Evolutionary conservation across 2,113 vertebrate genomes (phyloP).

Genomic region (Jacana jacana): DNA sequence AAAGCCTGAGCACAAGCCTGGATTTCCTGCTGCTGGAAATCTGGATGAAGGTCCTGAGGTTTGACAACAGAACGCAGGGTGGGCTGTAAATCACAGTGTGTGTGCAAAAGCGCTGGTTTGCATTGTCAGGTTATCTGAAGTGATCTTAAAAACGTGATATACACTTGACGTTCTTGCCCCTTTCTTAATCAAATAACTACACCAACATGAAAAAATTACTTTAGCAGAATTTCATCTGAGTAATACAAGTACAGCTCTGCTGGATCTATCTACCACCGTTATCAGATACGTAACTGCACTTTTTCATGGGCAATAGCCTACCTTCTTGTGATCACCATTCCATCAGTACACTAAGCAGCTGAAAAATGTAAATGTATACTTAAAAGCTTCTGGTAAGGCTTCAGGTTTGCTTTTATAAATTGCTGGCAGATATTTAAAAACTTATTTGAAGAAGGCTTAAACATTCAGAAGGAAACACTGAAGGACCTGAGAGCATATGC

Average conservation of each 20-base stretch:
- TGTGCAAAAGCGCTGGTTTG: background rate
- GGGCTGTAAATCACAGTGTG: background rate
- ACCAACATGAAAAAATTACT: background rate
- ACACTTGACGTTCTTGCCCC: background rate
- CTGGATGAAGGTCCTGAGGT: background rate
- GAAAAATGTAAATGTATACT: background rate
- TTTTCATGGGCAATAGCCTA: background rate
- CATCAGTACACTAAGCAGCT: background rate
- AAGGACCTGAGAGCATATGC: slow-evolving; percentile 83
- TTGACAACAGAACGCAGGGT: background rate
- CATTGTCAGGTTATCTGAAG: background rate
- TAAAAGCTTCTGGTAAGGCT: background rate
- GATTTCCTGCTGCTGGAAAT: slow-evolving; percentile 13
- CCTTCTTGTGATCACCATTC: background rate
- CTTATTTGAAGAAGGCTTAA: slow-evolving; percentile 91
- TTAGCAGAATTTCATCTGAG: background rate
- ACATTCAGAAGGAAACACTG: slow-evolving; percentile 88
- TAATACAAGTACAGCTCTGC: background rate
- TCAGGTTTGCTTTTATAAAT: background rate
- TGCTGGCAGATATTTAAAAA: slow-evolving; percentile 86
- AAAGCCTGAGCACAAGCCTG: slow-evolving; percentile 1
- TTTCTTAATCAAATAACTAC: background rate
- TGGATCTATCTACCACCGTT: background rate
- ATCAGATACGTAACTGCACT: background rate
- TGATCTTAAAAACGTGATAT: background rate